These are phyloP conservation scores for Cygnus atratus DNA, from an alignment of 2,113 vertebrate genomes.

Conservation along the genomic window DNA sequence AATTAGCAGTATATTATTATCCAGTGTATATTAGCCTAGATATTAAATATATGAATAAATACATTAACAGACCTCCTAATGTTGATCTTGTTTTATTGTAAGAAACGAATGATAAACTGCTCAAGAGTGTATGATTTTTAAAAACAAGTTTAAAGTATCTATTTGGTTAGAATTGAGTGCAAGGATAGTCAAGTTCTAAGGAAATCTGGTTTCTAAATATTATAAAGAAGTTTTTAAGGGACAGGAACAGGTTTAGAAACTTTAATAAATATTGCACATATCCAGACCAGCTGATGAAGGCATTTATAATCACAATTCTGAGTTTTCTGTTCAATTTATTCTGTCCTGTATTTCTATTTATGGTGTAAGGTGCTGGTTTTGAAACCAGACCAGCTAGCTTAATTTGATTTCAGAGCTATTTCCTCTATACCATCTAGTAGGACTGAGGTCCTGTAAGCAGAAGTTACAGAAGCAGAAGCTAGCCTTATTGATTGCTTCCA, in stretches of 20 bases:
- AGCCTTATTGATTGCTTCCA: not conserved
- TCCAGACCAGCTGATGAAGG: not conserved
- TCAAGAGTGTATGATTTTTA: not conserved
- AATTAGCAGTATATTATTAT: not conserved
- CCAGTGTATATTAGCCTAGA: not conserved
- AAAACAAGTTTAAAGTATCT: not conserved
- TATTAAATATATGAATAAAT: not conserved
- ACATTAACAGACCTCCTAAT: not conserved
- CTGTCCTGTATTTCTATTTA: conserved; percentile 9
- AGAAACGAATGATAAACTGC: not conserved
- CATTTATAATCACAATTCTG: not conserved
- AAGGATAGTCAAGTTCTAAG: not conserved
- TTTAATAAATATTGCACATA: not conserved
- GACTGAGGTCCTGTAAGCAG: not conserved
- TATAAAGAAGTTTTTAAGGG: not conserved
- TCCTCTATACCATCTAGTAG: not conserved
- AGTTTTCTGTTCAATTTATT: conserved; percentile 16
- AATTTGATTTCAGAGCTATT: conserved; percentile 28
- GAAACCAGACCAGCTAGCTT: not conserved
- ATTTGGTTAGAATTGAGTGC: not conserved
- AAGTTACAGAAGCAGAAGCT: not conserved
- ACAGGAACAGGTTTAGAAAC: not conserved
- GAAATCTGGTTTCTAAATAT: not conserved
- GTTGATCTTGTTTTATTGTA: not conserved
- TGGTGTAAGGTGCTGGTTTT: not conserved